phyloP scores from a whole-genome alignment of 30 jellyfish, hydroid and myxozoan genomes.

The Aurelia sp. region DNA sequence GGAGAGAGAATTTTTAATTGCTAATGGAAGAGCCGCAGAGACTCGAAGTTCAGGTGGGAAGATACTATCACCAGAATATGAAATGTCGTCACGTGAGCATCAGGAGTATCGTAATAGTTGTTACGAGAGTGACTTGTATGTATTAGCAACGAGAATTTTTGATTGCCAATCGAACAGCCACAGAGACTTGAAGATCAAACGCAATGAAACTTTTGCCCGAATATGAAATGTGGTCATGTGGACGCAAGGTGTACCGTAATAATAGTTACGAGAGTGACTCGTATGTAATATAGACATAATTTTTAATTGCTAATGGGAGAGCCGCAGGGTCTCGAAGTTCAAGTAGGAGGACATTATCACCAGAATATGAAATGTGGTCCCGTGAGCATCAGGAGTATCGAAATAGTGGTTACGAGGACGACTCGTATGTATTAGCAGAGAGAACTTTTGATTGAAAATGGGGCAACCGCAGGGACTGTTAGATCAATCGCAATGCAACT shows the following conservation, averaged over 20 bases:
- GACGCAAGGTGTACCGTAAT: not conserved
- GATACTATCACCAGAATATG: conserved; percentile 8
- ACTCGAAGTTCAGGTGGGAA: not conserved
- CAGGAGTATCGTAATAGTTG: not conserved
- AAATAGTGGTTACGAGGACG: conserved; percentile 46
- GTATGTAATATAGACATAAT: not conserved
- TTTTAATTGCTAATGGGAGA: not conserved
- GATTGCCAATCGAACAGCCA: not conserved
- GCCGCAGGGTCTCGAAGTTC: too few species aligned
- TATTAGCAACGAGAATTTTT: too few species aligned
- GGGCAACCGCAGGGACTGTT: not conserved
- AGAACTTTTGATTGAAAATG: too few species aligned
- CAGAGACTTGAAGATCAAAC: not conserved
- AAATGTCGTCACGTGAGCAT: conserved; percentile 55
- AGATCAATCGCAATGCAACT: not conserved
- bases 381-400: not conserved
- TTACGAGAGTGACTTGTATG: conserved; percentile 62
- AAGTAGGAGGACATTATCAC: not conserved
- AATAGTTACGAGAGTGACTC: conserved; percentile 63
- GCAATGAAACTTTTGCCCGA: not conserved
- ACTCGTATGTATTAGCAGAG: not conserved
- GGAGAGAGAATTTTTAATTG: not conserved
- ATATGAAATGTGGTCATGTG: conserved; percentile 61
- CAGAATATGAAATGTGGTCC: conserved; percentile 55
- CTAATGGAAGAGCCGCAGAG: not conserved